phyloP scores from a whole-genome alignment of 2,888 invertebrate genomes.

The Pseudeuparius sepicola region DNA sequence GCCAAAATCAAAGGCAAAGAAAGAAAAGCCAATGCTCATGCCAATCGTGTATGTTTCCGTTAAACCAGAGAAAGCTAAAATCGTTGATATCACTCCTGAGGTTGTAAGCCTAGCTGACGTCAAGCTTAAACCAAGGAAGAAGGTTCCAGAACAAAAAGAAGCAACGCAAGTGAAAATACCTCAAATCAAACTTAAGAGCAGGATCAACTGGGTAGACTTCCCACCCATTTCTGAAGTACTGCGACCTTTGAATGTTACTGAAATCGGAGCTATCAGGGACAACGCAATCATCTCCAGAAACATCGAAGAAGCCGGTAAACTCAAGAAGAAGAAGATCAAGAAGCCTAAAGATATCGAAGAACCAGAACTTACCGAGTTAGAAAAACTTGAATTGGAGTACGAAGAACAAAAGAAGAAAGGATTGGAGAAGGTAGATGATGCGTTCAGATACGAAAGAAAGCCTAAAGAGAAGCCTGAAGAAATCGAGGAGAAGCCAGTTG shows the following conservation, averaged over 20 bases:
- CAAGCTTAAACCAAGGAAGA: conserved; percentile 43
- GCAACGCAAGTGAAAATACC: conserved; percentile 40
- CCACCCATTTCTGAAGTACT: conserved; percentile 34
- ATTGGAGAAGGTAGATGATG: conserved; percentile 38
- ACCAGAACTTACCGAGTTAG: conserved; percentile 37
- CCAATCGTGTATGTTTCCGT: conserved; percentile 23
- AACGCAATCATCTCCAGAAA: conserved; percentile 42
- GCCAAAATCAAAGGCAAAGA: conserved; percentile 30
- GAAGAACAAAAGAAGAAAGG: conserved; percentile 36
- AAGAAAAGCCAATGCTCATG: conserved; percentile 28
- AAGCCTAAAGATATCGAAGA: conserved; percentile 35
- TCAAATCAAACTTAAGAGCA: conserved; percentile 59
- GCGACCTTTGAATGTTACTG: conserved; percentile 31
- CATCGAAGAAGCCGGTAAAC: conserved; percentile 40
- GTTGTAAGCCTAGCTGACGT: conserved; percentile 53
- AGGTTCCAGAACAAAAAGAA: conserved; percentile 27
- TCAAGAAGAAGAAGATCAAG: conserved; percentile 33
- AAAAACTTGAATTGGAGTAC: conserved; percentile 40
- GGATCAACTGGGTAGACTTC: conserved; percentile 47
- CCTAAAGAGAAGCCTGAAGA: conserved; percentile 28
- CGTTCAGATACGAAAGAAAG: conserved; percentile 31
- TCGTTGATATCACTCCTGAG: conserved; percentile 37
- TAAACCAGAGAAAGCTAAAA: conserved; percentile 38
- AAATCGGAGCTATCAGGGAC: conserved; percentile 32
- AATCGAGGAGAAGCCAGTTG: conserved; percentile 31